Base-by-base conservation (phyloP, 2,113 vertebrate genomes). In the Ardeotis arabs region DNA sequence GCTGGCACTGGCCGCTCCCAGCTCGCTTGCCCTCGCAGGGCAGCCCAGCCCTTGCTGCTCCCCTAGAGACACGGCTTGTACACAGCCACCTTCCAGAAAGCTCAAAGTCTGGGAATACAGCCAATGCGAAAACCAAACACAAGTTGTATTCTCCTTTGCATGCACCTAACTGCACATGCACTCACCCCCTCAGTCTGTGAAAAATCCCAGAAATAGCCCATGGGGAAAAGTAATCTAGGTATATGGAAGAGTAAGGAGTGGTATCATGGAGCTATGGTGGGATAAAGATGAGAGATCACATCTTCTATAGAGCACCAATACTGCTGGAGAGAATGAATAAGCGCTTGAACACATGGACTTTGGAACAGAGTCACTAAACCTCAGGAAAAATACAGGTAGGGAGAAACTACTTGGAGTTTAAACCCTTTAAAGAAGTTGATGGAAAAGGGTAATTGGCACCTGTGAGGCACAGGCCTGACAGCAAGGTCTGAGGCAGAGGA, bases 181-280 rank as follows among this genome's bases (percentile, higher is more conserved):
- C 9, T 86, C 0, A 0, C 4, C 15, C 31, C 24, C 3, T 1
- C 9, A 5, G 27, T 58, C 33, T 63, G 47, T 56, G 62, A 9
- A 14, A 75, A 74, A 6, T 75, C 21, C 28, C 77, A 91, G 39
- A 60, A 87, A 59, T 6, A 76, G 11, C 8, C 21, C 39, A 33
- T 4, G 19, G 29, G 8, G 45, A 90, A 90, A 84, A 74, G 35
- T 35, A 73, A 64, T 52, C 2, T 2, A 37, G 37, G 39, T 74
- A 60, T 33, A 49, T 35, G 41, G 74, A 62, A 82, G 55, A 66
- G 13, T 64, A 87, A 82, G 50, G 20, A 74, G 41, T 17, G 17
- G 53, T 70, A 66, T 50, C 4, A 0, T 66, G 52, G 87, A 92
- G 35, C 50, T 52, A 14, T 52, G 45, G 50, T 44, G 22, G 50